Base-by-base conservation (phyloP, 2,797 vertebrate species). In the Mus spretus region DNA sequence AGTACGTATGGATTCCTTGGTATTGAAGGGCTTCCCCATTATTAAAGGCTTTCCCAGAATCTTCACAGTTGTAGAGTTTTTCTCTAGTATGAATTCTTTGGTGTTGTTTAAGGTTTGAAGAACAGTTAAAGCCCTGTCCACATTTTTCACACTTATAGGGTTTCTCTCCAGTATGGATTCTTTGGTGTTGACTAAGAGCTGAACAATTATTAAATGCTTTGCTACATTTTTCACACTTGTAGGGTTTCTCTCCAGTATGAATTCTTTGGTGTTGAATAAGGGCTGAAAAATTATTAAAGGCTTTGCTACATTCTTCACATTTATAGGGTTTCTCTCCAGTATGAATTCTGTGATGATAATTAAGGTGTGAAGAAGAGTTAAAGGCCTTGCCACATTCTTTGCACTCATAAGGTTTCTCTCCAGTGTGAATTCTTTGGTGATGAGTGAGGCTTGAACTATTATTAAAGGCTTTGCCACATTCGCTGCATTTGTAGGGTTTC, bases 331-430 rank as follows among this genome's bases (percentile, higher is more conserved):
- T 98, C 93, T 98, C 98, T 61, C 98, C 96, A 93, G 98, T 97
- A 91, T 98, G 98, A 93, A 98, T 97, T 89, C 92, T 72, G 13
- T 82, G 85, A 81, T 89, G 92, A 50, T 55, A 50, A 72, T 61
- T 59, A 26, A 93, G 85, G 44, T 89, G 74, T 34, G 86, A 93
- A 57, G 78, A 80, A 5, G 67, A 87, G 55, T 89, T 88, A 80
- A 93, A 93, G 65, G 77, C 79, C n/a, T 93, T 89, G 9, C 86
- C 92, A 61, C 92, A 93, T 98, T 86, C 84, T 86, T 86, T 70
- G 63, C 84, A 86, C 4, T 53, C 59, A 92, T 98, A 99, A 63
- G 98, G 95, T 26, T 98, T 98, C 90, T 98, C 98, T 75, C 98
- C 96, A 94, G 98, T 98, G 91, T 98, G 98, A 81, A 93, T 80